These are phyloP conservation scores for Sesia apiformis DNA, from an alignment of 2,888 invertebrate genomes.

Conservation along the genomic window DNA sequence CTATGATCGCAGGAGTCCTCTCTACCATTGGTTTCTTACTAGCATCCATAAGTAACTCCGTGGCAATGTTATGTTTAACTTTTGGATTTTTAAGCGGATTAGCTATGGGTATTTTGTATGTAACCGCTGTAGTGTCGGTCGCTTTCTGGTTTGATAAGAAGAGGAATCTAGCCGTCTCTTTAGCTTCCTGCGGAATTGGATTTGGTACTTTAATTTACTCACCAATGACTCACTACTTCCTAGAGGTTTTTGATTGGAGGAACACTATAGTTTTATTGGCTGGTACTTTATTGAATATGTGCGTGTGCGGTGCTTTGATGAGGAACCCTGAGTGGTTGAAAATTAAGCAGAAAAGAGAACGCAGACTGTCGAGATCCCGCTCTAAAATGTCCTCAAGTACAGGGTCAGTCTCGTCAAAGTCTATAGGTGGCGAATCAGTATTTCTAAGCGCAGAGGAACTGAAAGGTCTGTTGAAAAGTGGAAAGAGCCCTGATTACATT, in stretches of 20 bases:
- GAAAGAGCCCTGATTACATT: slow-evolving; percentile 78
- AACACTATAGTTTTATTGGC: slow-evolving; percentile 84
- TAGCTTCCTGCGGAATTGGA: slow-evolving; percentile 91
- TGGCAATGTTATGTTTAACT: slow-evolving; percentile 85
- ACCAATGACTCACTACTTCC: slow-evolving; percentile 83
- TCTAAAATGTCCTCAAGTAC: slow-evolving; percentile 62
- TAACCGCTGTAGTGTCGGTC: slow-evolving; percentile 91
- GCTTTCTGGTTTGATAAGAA: slow-evolving; percentile 94
- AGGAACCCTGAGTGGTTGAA: slow-evolving; percentile 89
- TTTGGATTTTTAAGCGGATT: slow-evolving; percentile 89
- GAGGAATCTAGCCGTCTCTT: slow-evolving; percentile 87
- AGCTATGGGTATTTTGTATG: slow-evolving; percentile 88
- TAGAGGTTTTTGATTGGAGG: slow-evolving; percentile 85
- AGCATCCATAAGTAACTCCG: slow-evolving; percentile 79
- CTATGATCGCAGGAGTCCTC: slow-evolving; percentile 80
- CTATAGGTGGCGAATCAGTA: slow-evolving; percentile 60
- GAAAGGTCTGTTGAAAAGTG: slow-evolving; percentile 78
- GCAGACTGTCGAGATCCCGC: slow-evolving; percentile 43
- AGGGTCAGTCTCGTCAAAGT: slow-evolving; percentile 65
- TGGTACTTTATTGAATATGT: slow-evolving; percentile 88
- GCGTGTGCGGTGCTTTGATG: slow-evolving; percentile 90
- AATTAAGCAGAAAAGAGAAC: slow-evolving; percentile 74
- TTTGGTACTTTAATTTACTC: slow-evolving; percentile 92
- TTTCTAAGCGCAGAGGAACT: slow-evolving; percentile 78
- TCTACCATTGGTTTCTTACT: slow-evolving; percentile 84